Conservation (phyloP, 2,797 vertebrate genomes). For the Potorous gilbertii region DNA sequence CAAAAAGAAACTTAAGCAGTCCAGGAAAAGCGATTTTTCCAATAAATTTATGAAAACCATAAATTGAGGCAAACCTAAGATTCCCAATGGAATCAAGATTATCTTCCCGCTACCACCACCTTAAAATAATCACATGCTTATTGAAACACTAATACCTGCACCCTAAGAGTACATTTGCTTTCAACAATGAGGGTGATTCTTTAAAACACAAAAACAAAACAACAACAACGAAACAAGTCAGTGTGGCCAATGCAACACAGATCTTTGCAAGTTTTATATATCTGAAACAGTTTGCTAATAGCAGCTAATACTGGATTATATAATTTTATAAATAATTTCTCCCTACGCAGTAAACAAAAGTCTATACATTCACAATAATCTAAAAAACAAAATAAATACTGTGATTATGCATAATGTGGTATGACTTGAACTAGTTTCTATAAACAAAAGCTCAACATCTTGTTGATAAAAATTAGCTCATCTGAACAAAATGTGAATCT, state of each 20-base stretch:
- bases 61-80: constrained; percentile 89
- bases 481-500: constrained; percentile 82
- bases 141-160: constrained; percentile 84
- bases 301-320: constrained; percentile 88
- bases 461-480: constrained; percentile 81
- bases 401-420: constrained; percentile 84
- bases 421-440: constrained; percentile 82
- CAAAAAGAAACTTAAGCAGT: constrained; percentile 88
- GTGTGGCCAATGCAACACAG: constrained; percentile 85
- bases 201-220: constrained; percentile 43
- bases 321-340: constrained; percentile 88
- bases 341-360: constrained; percentile 85
- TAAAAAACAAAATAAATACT: constrained; percentile 87
- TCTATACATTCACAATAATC: constrained; percentile 85
- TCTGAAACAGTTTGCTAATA: constrained; percentile 85
- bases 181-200: constrained; percentile 86
- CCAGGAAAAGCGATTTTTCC: constrained; percentile 89
- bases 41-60: constrained; percentile 90
- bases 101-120: constrained; percentile 90
- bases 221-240: constrained; percentile 78
- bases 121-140: constrained; percentile 88
- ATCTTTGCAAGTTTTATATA: constrained; percentile 81
- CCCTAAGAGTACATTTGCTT: constrained; percentile 85
- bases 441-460: constrained; percentile 82
- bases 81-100: constrained; percentile 91